Conservation (phyloP, 2,797 vertebrate species). For the Cygnus olor region DNA sequence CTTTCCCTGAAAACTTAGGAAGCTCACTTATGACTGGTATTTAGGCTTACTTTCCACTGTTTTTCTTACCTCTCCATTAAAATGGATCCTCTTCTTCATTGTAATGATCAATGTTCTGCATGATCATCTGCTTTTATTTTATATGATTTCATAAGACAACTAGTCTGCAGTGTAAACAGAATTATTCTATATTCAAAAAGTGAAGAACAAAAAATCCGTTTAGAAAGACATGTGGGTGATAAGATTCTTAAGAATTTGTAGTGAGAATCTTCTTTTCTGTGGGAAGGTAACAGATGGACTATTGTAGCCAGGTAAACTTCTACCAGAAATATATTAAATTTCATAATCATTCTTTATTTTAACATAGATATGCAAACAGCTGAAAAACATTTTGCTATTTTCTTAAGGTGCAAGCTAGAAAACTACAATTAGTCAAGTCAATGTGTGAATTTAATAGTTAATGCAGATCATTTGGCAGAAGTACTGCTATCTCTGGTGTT, state of each 20-base stretch:
- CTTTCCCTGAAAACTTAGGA: neutral
- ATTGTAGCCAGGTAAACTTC: neutral
- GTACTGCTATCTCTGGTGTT: accelerated
- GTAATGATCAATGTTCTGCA: neutral
- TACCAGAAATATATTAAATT: neutral
- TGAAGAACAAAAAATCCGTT: neutral
- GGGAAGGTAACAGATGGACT: neutral
- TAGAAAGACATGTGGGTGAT: neutral
- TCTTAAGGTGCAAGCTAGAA: neutral
- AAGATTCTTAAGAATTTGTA: neutral
- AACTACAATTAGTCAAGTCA: neutral
- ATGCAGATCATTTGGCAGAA: neutral
- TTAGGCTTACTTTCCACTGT: neutral
- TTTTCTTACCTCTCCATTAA: neutral
- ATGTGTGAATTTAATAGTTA: neutral
- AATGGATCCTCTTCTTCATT: neutral
- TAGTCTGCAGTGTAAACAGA: neutral
- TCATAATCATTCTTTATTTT: neutral
- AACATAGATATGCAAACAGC: neutral
- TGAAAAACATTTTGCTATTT: neutral
- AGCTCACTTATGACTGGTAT: neutral
- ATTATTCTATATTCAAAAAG: neutral
- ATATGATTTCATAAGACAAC: neutral
- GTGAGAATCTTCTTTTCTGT: neutral
- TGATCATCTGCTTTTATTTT: neutral